Conservation (phyloP, 2,888 invertebrate genomes). For the Erebia ligea region DNA sequence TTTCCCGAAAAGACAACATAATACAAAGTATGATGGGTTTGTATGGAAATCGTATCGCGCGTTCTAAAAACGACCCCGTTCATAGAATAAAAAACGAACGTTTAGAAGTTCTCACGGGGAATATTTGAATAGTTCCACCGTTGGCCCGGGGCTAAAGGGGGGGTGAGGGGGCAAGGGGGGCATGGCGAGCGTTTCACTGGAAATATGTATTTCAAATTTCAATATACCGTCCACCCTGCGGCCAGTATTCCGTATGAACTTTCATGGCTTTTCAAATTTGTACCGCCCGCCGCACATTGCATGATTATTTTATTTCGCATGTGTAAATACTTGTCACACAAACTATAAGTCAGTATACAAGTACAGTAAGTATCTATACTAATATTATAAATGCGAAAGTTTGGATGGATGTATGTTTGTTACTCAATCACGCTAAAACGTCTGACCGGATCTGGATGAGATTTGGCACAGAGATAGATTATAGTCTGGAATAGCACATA, state of each 20-base stretch:
- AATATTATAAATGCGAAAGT: no score
- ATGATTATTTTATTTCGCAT: not conserved
- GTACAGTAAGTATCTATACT: no score
- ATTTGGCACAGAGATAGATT: no score
- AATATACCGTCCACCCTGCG: constrained; percentile 45
- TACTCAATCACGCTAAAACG: no score
- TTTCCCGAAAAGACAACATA: no score
- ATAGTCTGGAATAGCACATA: no score
- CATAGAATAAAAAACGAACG: constrained; percentile 56
- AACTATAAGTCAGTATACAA: no score
- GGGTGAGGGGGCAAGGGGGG: not conserved
- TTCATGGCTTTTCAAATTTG: constrained; percentile 24
- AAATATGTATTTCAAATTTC: constrained; percentile 68
- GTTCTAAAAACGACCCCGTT: constrained; percentile 42
- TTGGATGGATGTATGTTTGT: no score
- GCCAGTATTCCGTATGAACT: constrained; percentile 50
- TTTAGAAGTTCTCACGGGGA: constrained; percentile 54
- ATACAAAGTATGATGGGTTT: not conserved
- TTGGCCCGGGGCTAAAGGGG: constrained; percentile 30
- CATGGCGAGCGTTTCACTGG: constrained; percentile 49
- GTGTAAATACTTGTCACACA: no score
- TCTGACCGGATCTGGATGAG: no score
- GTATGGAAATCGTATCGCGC: constrained; percentile 28
- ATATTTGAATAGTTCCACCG: constrained; percentile 62
- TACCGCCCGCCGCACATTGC: not conserved